Base-by-base conservation (phyloP, 2,113 vertebrate species). In the Amblyopsis rosae region DNA sequence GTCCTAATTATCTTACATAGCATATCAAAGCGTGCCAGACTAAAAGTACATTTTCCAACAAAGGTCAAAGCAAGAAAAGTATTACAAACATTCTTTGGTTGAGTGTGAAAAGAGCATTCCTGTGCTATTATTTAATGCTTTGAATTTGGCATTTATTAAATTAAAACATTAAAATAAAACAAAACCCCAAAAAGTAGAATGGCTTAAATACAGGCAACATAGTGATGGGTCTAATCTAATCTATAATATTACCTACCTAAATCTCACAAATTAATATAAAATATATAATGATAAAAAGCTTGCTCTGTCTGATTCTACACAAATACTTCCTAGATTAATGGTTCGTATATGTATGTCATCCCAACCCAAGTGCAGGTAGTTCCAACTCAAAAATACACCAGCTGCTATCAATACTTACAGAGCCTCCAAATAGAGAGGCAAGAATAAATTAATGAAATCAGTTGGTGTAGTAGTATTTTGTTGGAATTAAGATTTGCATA, bases 81-180 rank as follows among this genome's bases (percentile, higher is more conserved):
- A 72, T 72, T 70, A 86, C 72, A 86, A 88, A 82, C 73, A 75
- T 84, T 90, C 89, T 93, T 93, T 93, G 91, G 87, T 91, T 91
- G 83, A 88, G 85, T 90, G 86, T 90, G 76, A 86, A 88, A 87
- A 82, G 68, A 89, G 83, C 82, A 76, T 90, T 91, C 84, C 82
- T 90, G 92, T 92, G 91, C 84, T 90, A 91, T 87, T 77, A 82
- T 73, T 76, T 73, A 75, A 63, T 68, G 73, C 74, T 84, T 86
- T 89, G 65, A 88, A 86, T 87, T 82, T 77, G 76, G 59, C 67
- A 63, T 84, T 80, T 72, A 68, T 77, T 74, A 75, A 81, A 88
- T 81, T 82, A 57, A 79, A 77, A 58, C 81, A 66, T 76, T 41
- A 15, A 47, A 50, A 13, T 47, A 82, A 60, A 80, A 82, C 58